Base-by-base conservation (phyloP, 2,113 vertebrate species). In the Zosterops hypoxanthus region DNA sequence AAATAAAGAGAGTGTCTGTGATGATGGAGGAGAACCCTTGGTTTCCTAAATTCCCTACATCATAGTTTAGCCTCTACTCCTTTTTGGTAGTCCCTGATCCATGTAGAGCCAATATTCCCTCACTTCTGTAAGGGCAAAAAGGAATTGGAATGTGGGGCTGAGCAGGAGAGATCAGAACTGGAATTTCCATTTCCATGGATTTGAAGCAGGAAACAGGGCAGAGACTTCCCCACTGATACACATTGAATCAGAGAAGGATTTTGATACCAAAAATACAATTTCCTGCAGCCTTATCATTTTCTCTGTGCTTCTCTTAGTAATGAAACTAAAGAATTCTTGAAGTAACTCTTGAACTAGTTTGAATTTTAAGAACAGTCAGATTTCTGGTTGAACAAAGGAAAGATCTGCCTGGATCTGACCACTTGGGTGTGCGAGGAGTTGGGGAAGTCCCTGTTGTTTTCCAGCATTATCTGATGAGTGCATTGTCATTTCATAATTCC, bases 401-500 rank as follows among this genome's bases (percentile, higher is more conserved):
- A 68, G 83, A 53, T 60, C 86, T 53, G 86, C 53, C 90, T 42
- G 65, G 84, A 36, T 69, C 34, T 85, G 79, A 49, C 0, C 4
- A 13, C 24, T 66, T 56, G 90, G 76, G 64, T 25, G 89, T 91
- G 66, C 0, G 1, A 78, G 86, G 71, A 59, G 78, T 14, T 28
- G 47, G 87, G 94, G 89, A 94, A 63, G 91, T 85, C 46, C 39
- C n/a, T 31, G 69, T 84, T 95, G 75, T 81, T 89, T 55, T 50
- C 24, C 56, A 13, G 44, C 60, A 20, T n/a, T 94, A 79, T 97
- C 94, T 88, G 93, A 90, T 65, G 64, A 86, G 66, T 5, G 59
- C 65, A 90, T 97, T 96, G 96, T 96, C 68, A n/a, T 76, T 66
- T 94, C 89, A 94, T 95, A 96, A 96, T 95, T 94, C 94, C 95